Evolutionary conservation across 2,113 vertebrate species (phyloP).

Genomic region (Columba livia): DNA sequence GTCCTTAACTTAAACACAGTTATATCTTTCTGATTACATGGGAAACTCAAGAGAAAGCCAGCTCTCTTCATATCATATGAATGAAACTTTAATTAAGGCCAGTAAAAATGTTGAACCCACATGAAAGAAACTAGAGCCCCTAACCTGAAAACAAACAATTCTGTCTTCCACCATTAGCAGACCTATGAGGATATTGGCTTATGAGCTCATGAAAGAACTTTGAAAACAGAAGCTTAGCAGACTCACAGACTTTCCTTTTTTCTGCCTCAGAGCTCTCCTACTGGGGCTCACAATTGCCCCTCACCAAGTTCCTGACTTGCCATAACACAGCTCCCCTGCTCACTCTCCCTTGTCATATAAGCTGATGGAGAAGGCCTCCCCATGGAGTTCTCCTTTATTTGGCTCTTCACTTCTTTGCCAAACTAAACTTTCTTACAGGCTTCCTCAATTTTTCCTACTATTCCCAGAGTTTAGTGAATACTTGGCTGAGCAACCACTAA

Average conservation of each 20-base stretch:
- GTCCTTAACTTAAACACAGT: neutral
- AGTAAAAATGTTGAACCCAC: conserved; percentile 10
- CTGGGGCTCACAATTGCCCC: neutral
- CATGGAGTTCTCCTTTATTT: neutral
- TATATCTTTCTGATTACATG: neutral
- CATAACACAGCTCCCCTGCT: neutral
- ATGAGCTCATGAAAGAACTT: conserved; percentile 56
- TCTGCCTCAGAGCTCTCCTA: conserved; percentile 15
- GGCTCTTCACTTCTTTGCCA: neutral
- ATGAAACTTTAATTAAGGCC: neutral
- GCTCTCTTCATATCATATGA: neutral
- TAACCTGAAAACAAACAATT: conserved; percentile 13
- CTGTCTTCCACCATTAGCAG: conserved; percentile 6
- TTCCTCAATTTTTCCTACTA: neutral
- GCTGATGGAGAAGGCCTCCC: neutral
- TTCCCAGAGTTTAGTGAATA: neutral
- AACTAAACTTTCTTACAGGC: conserved; percentile 28
- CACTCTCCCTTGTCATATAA: neutral
- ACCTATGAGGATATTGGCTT: conserved; percentile 12
- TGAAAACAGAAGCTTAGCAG: conserved; percentile 20
- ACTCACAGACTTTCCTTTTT: conserved; percentile 37
- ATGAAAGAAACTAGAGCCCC: conserved; percentile 15
- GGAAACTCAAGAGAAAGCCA: neutral
- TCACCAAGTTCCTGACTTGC: neutral
- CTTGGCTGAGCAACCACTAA: neutral